Conservation (phyloP, 2,888 invertebrate genomes). For the Mesoligia furuncula region DNA sequence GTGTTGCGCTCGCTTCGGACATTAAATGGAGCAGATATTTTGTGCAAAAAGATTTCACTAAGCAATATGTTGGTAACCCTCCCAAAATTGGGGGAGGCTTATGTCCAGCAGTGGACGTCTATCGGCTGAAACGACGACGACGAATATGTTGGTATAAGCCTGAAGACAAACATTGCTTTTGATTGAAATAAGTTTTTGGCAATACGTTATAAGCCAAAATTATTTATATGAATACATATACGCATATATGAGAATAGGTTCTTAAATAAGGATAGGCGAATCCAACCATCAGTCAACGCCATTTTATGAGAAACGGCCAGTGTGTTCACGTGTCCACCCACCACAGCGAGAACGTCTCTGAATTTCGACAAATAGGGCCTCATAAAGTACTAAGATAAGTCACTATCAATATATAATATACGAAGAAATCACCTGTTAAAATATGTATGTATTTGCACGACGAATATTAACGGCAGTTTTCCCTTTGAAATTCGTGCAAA, state of each 20-base stretch:
- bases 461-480: constrained; percentile 12
- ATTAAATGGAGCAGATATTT: constrained; percentile 32
- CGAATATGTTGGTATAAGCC: neutral
- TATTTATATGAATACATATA: neutral
- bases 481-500: constrained; percentile 48
- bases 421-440: constrained; percentile 22
- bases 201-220: neutral
- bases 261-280: neutral
- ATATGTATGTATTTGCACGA: constrained; percentile 11
- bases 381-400: constrained; percentile 10
- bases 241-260: neutral
- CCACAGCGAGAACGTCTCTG: neutral
- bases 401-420: constrained; percentile 3
- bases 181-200: neutral
- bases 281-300: neutral
- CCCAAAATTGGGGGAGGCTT: too few relatives aligned
- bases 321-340: neutral
- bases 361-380: neutral
- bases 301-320: neutral
- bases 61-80: too few relatives aligned
- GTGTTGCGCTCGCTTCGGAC: constrained; percentile 22
- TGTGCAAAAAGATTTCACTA: constrained; percentile 10
- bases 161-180: neutral
- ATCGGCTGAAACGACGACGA: too few relatives aligned
- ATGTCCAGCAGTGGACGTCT: too few relatives aligned